Conservation (phyloP, 2,888 invertebrate genomes). For the Andrena hattorfiana region DNA sequence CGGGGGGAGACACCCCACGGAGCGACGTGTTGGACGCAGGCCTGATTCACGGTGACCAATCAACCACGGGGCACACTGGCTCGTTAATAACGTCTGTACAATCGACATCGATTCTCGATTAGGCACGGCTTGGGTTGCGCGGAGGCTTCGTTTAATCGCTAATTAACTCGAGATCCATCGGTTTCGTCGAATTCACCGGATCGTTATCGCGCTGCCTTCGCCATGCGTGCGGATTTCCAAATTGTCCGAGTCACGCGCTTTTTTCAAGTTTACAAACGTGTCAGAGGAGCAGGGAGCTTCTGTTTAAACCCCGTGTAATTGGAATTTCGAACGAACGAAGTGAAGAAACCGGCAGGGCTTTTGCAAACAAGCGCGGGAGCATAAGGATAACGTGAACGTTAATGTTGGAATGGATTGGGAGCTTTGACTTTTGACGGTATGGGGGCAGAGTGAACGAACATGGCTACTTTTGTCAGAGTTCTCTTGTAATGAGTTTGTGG, state of each 20-base stretch:
- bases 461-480: too few species aligned
- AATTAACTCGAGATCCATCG: constrained; percentile 74
- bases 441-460: too few species aligned
- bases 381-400: too few species aligned
- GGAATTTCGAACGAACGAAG: background rate
- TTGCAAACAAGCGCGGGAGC: too few species aligned
- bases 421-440: too few species aligned
- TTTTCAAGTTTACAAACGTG: background rate
- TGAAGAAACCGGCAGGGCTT: too few species aligned
- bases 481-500: too few species aligned
- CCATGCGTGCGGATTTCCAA: background rate
- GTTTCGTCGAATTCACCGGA: constrained; percentile 61
- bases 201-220: constrained; percentile 37
- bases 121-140: constrained; percentile 55
- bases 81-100: constrained; percentile 73
- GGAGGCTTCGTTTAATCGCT: constrained; percentile 74
- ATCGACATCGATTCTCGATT: constrained; percentile 72
- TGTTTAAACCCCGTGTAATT: background rate
- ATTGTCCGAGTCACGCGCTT: background rate
- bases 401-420: too few species aligned
- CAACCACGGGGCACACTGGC: constrained; percentile 65
- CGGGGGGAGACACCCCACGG: constrained; percentile 64
- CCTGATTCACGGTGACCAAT: constrained; percentile 72
- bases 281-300: background rate
- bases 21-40: constrained; percentile 70